These are phyloP conservation scores for Actinemys pallida DNA, from an alignment of 2,113 vertebrate species.

Conservation along the genomic window DNA sequence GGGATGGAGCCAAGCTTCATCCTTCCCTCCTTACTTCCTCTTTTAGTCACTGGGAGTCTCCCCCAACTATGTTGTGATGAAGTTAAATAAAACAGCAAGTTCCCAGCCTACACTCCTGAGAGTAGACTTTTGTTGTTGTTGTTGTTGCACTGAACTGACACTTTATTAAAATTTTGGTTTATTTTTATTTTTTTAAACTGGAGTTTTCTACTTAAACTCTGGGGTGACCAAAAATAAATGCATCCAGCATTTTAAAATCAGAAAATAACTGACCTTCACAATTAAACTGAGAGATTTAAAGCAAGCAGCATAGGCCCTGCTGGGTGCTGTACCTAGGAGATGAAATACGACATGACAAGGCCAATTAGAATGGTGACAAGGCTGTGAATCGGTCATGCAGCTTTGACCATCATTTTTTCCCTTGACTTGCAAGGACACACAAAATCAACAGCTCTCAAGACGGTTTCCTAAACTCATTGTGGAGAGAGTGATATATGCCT, in stretches of 20 bases:
- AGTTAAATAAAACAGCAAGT: not conserved
- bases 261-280: not conserved
- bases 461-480: not conserved
- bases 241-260: not conserved
- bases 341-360: not conserved
- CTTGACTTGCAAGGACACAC: not conserved
- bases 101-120: not conserved
- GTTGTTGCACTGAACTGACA: not conserved
- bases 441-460: not conserved
- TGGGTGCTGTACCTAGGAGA: not conserved
- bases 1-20: not conserved
- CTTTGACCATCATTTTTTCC: not conserved
- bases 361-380: not conserved
- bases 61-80: not conserved
- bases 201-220: not conserved
- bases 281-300: not conserved
- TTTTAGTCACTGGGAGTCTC: not conserved
- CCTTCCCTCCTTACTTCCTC: not conserved
- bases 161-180: not conserved
- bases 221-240: not conserved
- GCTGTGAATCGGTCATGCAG: fast-evolving
- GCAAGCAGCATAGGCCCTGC: not conserved
- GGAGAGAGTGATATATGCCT: not conserved
- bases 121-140: not conserved
- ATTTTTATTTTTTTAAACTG: not conserved